Base-by-base conservation (phyloP, 2,113 vertebrate genomes). In the Cryptomyrus ogoouensis region DNA sequence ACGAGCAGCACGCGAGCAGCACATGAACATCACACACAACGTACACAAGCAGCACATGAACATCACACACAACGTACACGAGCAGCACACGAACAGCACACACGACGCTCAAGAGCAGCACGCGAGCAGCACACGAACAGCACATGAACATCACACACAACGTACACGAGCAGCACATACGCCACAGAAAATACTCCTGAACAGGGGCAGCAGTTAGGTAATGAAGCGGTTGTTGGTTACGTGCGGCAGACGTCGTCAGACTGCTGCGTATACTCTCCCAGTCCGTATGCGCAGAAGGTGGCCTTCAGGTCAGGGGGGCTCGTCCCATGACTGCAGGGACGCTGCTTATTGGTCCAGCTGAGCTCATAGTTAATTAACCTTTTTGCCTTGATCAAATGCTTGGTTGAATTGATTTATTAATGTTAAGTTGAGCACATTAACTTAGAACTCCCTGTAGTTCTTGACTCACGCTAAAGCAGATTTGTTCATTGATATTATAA, bases 351-450 rank as follows among this genome's bases (percentile, higher is more conserved):
- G 35, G 74, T 80, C 74, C 74, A 42, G 31, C 15, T 42, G 74
- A 80, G 74, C 74, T 80, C 13, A 39, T 80, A 42, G 35, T 15
- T 80, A 80, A 80, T 80, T 80, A 80, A 80, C 31, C 74, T 42
- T 19, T 77, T 80, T 80, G 31, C 74, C 35, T 80, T 80, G 74
- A 80, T 80, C 42, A 80, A 42, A 80, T 80, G 74, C 31, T 80
- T 80, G 31, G 35, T 80, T 80, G 74, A 80, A 42, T 42, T 80
- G 74, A 80, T 80, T 80, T 80, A 80, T 80, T 80, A 80, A 42
- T 39, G 74, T 17, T 80, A 42, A 80, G 35, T 35, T 17, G 31
- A 80, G 17, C 74, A 80, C 35, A 42, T 80, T 39, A 80, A 39
- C 74, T 80, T 39, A 80, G 74, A 80, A 42, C 31, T 70, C 62